A percentile compares a stretch with the other conserved stretches of the same genome.
Conservation (phyloP, 2,888 invertebrate genomes). For the Drosophila infuscata region DNA sequence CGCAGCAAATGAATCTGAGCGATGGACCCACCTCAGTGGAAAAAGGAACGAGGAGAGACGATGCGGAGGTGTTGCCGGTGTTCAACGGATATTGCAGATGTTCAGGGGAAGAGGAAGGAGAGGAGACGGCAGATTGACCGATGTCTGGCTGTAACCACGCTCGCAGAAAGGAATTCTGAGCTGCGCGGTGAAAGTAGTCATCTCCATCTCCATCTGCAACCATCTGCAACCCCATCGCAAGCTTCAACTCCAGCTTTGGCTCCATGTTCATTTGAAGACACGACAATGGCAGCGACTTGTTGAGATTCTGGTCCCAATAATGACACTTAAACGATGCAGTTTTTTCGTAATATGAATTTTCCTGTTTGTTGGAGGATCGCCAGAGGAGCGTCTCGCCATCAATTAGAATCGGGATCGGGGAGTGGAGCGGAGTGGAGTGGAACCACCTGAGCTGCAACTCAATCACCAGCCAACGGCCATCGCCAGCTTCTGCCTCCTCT, state of each 20-base stretch:
- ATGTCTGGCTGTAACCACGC: conserved; percentile 58
- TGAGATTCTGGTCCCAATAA: conserved; percentile 79
- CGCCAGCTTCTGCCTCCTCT: conserved; percentile 62
- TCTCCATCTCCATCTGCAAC: conserved; percentile 63
- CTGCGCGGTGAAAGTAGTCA: conserved; percentile 71
- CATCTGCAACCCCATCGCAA: conserved; percentile 15
- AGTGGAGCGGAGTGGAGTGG: conserved; percentile 2
- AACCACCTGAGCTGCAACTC: conserved; percentile 76
- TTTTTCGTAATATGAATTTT: conserved; percentile 79
- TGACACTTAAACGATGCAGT: conserved; percentile 79
- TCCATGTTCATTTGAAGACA: conserved; percentile 41
- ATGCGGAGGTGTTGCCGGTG: conserved; percentile 67
- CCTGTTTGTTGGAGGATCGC: conserved; percentile 61
- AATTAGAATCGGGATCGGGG: conserved; percentile 57
- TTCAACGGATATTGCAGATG: conserved; percentile 68
- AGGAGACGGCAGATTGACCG: conserved; percentile 61
- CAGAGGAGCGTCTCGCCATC: conserved; percentile 64
- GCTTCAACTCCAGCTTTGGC: conserved; percentile 21
- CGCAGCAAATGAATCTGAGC: conserved; percentile 44
- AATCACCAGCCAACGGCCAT: conserved; percentile 66
- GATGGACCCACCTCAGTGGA: conserved; percentile 61
- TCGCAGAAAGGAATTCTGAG: conserved; percentile 69
- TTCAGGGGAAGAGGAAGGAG: conserved; percentile 4
- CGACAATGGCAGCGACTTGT: conserved; percentile 68
- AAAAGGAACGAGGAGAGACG: conserved; percentile 19